A percentile compares a stretch with the other conserved stretches of the same genome.
phyloP scores from a whole-genome alignment of 2,888 invertebrate species.

The Himalopsyche japonica region DNA sequence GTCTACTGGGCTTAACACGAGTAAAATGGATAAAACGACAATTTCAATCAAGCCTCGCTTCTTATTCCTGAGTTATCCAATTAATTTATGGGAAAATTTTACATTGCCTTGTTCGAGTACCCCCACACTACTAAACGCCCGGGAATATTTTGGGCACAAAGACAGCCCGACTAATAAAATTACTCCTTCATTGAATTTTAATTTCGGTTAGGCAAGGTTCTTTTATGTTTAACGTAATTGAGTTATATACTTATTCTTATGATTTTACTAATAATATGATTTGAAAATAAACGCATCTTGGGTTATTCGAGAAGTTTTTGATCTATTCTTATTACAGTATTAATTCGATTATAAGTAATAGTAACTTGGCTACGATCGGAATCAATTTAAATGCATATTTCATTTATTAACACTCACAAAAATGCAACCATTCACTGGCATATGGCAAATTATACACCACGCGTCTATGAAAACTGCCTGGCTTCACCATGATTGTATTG shows the following conservation, averaged over 20 bases:
- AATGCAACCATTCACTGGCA: too few relatives aligned
- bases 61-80: neutral
- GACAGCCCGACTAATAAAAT: neutral
- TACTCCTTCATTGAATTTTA: neutral
- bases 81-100: neutral
- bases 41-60: neutral
- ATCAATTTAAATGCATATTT: too few relatives aligned
- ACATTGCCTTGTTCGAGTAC: neutral
- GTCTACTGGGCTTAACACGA: neutral
- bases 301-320: too few relatives aligned
- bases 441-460: too few relatives aligned
- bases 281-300: too few relatives aligned
- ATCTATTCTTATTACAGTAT: too few relatives aligned
- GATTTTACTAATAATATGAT: too few relatives aligned
- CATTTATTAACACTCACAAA: too few relatives aligned
- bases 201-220: neutral
- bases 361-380: too few relatives aligned
- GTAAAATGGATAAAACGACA: neutral
- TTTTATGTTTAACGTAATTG: neutral
- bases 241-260: neutral
- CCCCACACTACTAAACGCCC: neutral
- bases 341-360: too few relatives aligned
- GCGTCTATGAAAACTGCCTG: too few relatives aligned
- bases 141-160: neutral
- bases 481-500: too few relatives aligned